Conservation (phyloP, 2,888 invertebrate species). For the Antitype chi region DNA sequence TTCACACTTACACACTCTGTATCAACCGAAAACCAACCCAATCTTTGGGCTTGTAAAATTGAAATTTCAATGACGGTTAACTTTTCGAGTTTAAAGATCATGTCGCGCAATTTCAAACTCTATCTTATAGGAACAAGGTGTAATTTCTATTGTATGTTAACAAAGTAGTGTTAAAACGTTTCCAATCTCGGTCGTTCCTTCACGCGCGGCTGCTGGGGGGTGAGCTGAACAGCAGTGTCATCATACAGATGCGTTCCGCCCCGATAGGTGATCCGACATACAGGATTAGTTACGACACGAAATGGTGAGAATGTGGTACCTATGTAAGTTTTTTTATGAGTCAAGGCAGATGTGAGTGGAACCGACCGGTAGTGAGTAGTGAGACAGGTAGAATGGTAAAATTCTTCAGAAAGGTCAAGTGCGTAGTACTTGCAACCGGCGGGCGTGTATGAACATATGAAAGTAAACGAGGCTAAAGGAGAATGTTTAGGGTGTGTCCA, state of each 20-base stretch:
- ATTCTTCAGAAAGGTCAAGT: no score
- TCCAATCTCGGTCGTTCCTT: conserved; percentile 79
- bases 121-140: conserved; percentile 18
- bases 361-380: no score
- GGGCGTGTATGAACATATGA: no score
- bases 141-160: conserved; percentile 60
- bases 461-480: no score
- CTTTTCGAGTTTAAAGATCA: neutral
- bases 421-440: no score
- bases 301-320: conserved; percentile 25
- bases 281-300: conserved; percentile 68
- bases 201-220: conserved; percentile 83
- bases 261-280: conserved; percentile 78
- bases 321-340: neutral
- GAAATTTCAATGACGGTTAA: neutral
- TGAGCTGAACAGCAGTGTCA: conserved; percentile 82
- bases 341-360: no score
- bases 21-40: conserved; percentile 66
- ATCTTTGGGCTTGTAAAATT: neutral
- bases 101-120: conserved; percentile 45
- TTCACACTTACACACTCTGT: conserved; percentile 60
- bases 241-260: conserved; percentile 86
- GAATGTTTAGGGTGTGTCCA: no score
- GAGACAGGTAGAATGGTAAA: no score
- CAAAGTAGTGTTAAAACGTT: conserved; percentile 74